phyloP scores from a whole-genome alignment of 2,888 invertebrate species.

The Xestia xanthographa region DNA sequence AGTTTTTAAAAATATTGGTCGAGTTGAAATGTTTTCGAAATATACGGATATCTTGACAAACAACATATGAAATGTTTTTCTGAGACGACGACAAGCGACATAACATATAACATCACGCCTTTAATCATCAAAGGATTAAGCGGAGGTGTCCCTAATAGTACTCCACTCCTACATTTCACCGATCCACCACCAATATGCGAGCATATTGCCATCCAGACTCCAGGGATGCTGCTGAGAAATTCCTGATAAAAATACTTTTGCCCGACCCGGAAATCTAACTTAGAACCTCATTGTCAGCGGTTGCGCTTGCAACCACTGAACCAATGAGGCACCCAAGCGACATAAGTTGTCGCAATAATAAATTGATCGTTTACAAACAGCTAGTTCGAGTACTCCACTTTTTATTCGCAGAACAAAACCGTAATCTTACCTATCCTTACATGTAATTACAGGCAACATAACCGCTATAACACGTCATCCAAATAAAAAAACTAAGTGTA shows the following conservation, averaged over 20 bases:
- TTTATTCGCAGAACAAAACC: slow-evolving; percentile 44
- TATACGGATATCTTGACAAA: neutral
- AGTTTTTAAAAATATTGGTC: neutral
- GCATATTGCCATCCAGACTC: neutral
- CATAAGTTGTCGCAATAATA: slow-evolving; percentile 5
- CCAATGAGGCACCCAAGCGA: neutral
- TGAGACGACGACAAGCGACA: neutral
- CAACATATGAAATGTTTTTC: neutral
- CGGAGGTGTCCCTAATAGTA: neutral
- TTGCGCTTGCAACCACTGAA: neutral
- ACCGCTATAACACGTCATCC: slow-evolving; percentile 40
- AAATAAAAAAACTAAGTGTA: slow-evolving; percentile 59
- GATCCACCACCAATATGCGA: no score
- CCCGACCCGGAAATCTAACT: neutral
- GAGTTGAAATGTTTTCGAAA: neutral
- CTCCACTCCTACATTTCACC: neutral
- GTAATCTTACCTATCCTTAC: slow-evolving; percentile 43
- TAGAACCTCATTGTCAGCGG: neutral
- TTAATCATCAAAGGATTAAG: neutral
- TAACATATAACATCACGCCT: neutral
- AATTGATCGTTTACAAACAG: slow-evolving; percentile 34
- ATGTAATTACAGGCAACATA: slow-evolving; percentile 52
- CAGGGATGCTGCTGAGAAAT: neutral
- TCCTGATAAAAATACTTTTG: neutral
- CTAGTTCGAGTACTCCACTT: slow-evolving; percentile 30